These are phyloP conservation scores for Baryphthengus martii DNA, from an alignment of 2,113 vertebrate species.

Conservation along the genomic window DNA sequence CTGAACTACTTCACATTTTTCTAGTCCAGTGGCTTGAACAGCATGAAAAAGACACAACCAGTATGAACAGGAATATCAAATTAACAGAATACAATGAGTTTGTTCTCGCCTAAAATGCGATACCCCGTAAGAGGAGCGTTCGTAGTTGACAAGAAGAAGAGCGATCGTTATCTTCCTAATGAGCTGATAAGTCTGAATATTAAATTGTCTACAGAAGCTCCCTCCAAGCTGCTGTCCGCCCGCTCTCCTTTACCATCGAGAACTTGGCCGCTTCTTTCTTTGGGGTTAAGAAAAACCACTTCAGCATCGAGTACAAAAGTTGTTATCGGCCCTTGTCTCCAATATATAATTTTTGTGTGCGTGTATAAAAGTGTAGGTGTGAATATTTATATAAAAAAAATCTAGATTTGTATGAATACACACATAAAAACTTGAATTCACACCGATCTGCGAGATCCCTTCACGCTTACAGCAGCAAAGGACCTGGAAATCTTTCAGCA, in stretches of 20 bases:
- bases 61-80: neutral
- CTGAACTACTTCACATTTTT: neutral
- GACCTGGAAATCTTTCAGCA: neutral
- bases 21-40: neutral
- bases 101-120: neutral
- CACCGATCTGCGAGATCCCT: neutral
- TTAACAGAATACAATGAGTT: neutral
- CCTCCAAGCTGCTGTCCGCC: neutral
- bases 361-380: too few species aligned
- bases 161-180: neutral
- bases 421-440: neutral
- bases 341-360: too few species aligned
- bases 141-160: neutral
- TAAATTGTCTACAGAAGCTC: neutral
- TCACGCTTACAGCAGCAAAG: neutral
- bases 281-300: neutral
- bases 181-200: neutral
- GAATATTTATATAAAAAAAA: neutral
- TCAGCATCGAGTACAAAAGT: neutral
- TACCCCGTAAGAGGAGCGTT: neutral
- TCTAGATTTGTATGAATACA: neutral
- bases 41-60: neutral
- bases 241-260: neutral
- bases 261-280: neutral
- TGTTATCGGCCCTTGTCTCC: rapidly evolving